A percentile compares a stretch with the other conserved stretches of the same genome.
Conservation (phyloP, 2,888 invertebrate genomes). For the Tenthredo distinguenda region DNA sequence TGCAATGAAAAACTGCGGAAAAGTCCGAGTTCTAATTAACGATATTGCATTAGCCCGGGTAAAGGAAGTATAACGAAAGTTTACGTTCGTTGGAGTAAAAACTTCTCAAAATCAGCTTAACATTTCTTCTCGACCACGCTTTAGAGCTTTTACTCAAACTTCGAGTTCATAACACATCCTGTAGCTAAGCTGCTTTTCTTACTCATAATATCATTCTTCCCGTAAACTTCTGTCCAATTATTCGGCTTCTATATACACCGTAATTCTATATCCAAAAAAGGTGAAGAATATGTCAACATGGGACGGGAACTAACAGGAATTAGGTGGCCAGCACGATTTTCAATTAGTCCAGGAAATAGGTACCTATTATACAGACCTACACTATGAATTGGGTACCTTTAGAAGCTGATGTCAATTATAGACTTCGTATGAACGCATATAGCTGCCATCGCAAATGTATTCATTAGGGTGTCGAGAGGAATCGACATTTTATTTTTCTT, state of each 20-base stretch:
- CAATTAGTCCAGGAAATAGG: neutral
- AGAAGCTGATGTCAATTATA: no score
- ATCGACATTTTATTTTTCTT: no score
- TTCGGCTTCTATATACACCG: neutral
- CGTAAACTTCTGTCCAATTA: neutral
- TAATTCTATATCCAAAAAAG: neutral
- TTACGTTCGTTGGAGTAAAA: neutral
- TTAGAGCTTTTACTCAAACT: neutral
- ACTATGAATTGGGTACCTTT: no score
- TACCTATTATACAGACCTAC: no score
- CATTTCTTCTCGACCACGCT: neutral
- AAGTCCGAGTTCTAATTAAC: conserved; percentile 37
- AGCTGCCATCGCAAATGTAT: no score
- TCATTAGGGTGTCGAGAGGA: no score
- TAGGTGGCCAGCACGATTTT: neutral
- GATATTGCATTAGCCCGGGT: neutral
- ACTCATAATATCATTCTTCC: neutral
- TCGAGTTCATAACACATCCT: neutral
- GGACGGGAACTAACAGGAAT: neutral
- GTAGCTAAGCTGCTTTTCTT: neutral
- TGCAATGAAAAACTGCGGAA: conserved; percentile 1
- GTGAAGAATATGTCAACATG: neutral
- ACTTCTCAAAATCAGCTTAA: conserved; percentile 35
- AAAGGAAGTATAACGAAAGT: neutral
- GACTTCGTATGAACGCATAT: no score